Conservation (phyloP, 2,797 vertebrate species). For the Muscicapa striata region DNA sequence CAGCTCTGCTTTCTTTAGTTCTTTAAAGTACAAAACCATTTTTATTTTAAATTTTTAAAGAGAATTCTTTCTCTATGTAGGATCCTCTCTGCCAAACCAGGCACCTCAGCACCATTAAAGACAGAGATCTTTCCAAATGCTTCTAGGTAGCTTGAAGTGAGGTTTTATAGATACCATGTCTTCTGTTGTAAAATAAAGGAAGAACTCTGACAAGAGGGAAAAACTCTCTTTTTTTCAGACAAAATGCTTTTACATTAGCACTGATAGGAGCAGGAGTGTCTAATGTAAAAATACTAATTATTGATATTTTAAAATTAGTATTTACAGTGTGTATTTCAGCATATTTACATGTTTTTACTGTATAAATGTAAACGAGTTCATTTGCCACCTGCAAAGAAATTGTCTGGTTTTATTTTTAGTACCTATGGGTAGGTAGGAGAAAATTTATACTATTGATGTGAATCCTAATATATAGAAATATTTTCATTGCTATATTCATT, state of each 20-base stretch:
- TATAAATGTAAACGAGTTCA: not conserved
- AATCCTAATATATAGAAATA: not conserved
- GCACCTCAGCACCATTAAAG: not conserved
- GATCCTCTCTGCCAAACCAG: not conserved
- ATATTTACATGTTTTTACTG: not conserved
- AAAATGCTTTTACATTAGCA: not conserved
- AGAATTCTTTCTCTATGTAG: not conserved
- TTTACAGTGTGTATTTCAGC: not conserved
- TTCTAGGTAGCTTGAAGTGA: not conserved
- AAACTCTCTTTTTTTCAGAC: not conserved
- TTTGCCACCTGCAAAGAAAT: not conserved
- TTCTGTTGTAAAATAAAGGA: not conserved
- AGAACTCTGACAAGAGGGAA: not conserved
- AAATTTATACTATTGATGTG: not conserved
- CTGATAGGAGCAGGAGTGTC: not conserved
- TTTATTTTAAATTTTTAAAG: constrained; percentile 12
- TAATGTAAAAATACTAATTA: not conserved
- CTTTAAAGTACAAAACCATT: not conserved
- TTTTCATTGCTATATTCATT: not conserved
- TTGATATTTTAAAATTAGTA: not conserved
- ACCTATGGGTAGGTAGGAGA: not conserved
- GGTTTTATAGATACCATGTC: not conserved
- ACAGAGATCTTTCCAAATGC: not conserved
- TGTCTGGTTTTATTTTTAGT: constrained; percentile 2
- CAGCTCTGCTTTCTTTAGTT: not conserved